These are phyloP conservation scores for Hippocampus barbouri DNA, from an alignment of 2,113 vertebrate species.

Conservation along the genomic window DNA sequence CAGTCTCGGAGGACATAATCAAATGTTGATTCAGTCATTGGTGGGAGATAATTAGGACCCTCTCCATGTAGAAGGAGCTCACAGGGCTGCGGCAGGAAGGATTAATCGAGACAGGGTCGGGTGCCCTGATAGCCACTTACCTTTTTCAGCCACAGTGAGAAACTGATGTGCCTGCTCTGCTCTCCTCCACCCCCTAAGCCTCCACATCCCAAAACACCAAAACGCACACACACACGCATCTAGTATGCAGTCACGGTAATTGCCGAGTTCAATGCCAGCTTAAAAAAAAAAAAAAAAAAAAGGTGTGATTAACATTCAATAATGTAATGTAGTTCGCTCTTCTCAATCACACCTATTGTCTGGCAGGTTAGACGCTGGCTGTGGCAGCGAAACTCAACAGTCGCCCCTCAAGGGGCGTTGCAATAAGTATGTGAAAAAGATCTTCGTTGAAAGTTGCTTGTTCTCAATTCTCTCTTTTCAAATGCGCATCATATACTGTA, in stretches of 20 bases:
- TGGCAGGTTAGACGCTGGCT: conserved; percentile 53
- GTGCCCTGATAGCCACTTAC: conserved; percentile 73
- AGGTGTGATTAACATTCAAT: conserved; percentile 73
- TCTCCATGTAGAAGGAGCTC: conserved; percentile 67
- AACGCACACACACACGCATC: conserved; percentile 21
- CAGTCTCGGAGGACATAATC: conserved; percentile 70
- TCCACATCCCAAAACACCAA: conserved; percentile 24
- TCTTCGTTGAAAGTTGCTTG: neutral
- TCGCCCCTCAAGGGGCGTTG: conserved; percentile 43
- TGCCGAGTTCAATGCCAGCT: conserved; percentile 53
- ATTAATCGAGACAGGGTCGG: conserved; percentile 66
- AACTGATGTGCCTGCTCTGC: conserved; percentile 65
- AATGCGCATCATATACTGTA: too few relatives aligned
- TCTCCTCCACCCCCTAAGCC: conserved; percentile 42
- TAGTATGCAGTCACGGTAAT: conserved; percentile 62
- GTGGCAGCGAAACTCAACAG: conserved; percentile 53
- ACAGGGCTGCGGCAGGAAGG: conserved; percentile 57
- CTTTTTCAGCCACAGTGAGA: conserved; percentile 67
- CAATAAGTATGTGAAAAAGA: conserved; percentile 56
- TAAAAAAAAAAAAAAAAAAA: conserved; percentile 52
- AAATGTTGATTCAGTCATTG: conserved; percentile 76
- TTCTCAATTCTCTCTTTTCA: conserved; percentile 8
- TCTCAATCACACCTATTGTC: conserved; percentile 78
- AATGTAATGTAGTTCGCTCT: conserved; percentile 61
- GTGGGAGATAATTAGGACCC: conserved; percentile 72